These are phyloP conservation scores for Phacellophora camtschatica DNA, from an alignment of 30 jellyfish, hydroid and myxozoan species.

Conservation along the genomic window DNA sequence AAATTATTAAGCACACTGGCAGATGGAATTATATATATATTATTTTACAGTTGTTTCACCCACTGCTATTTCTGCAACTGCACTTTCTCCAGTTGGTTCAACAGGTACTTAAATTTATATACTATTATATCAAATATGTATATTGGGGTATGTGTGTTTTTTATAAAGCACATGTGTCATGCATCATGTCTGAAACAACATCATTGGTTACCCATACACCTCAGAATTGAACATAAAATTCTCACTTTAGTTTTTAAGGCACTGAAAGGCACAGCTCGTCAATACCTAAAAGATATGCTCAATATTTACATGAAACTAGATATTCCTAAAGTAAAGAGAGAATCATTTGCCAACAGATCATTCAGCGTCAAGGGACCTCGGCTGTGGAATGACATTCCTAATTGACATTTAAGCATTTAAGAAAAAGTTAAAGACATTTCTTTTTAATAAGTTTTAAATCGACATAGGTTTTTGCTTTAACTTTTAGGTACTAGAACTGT, in stretches of 20 bases:
- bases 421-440: background rate
- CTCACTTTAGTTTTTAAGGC: conserved; percentile 4
- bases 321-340: no score
- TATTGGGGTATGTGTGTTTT: background rate
- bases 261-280: conserved; percentile 23
- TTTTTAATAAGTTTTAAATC: background rate
- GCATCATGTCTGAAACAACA: conserved; percentile 6
- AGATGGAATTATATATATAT: no score
- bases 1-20: no score
- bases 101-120: conserved; percentile 14
- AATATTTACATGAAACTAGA: background rate
- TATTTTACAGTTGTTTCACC: conserved; percentile 47
- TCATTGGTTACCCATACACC: conserved; percentile 18
- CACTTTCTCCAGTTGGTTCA: conserved; percentile 55
- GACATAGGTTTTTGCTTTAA: background rate
- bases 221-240: conserved; percentile 10
- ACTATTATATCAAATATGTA: background rate
- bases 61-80: conserved; percentile 33
- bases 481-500: background rate
- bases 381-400: no score
- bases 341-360: no score
- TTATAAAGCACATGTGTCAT: background rate
- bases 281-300: background rate
- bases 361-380: no score
- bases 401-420: background rate